Conservation (phyloP, 2,113 vertebrate genomes). For the Bambusicola thoracicus region DNA sequence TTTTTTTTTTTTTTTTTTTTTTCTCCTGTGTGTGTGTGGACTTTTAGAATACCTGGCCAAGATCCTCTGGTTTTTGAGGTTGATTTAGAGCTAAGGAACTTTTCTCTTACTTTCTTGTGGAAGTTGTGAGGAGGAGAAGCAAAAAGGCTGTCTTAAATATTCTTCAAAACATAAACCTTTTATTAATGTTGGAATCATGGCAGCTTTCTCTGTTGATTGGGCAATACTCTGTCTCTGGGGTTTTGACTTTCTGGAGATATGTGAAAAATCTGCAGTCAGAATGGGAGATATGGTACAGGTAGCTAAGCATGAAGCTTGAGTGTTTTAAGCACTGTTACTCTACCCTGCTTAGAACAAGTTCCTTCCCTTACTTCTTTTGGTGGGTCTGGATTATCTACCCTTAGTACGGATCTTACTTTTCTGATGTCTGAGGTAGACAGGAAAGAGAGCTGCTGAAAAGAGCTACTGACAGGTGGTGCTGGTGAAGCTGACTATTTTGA, state of each 20-base stretch:
- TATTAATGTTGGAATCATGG: neutral
- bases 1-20: neutral
- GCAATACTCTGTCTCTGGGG: neutral
- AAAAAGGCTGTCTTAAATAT: neutral
- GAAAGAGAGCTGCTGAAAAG: neutral
- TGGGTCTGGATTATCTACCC: neutral
- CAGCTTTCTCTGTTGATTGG: neutral
- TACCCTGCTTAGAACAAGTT: neutral
- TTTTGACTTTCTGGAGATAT: neutral
- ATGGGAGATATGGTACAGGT: neutral
- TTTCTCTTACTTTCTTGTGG: fast-evolving
- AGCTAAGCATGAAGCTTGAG: neutral
- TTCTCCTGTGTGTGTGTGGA: neutral
- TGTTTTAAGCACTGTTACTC: neutral
- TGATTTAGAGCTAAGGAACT: neutral
- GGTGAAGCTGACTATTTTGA: neutral
- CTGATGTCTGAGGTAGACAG: neutral
- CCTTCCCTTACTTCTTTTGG: neutral
- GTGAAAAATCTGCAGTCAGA: neutral
- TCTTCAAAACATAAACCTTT: neutral
- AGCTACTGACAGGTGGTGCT: neutral
- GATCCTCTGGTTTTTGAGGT: neutral
- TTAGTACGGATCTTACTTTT: neutral
- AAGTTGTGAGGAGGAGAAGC: neutral
- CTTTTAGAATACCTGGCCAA: neutral